Evolutionary conservation across 2,888 invertebrate genomes (phyloP), one percentile per base, ranked within the genome.

Genomic region (Drepanosiphum platanoidis): DNA sequence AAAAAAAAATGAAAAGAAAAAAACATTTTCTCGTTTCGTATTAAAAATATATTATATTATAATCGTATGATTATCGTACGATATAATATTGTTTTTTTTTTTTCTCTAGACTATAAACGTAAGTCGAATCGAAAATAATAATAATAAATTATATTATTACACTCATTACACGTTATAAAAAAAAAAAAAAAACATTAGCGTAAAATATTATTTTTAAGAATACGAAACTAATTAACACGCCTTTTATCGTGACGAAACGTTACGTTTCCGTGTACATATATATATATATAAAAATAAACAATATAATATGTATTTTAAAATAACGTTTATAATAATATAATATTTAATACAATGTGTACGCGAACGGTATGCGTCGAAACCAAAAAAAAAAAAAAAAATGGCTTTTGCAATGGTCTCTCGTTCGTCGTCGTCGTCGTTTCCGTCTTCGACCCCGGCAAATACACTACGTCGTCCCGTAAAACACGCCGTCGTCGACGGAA

Each of bases 21-120:
- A 64, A 75, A 58, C 34, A 34, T 58, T 75, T 36, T 75, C 75
- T 75, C 36, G 34, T 75, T 75, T 52, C 74, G 34, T 75, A 58
- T 15, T 61, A 39, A 7, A 39, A 39, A 39, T 39, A 39, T 39
- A 39, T 39, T n/a, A n/a, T n/a, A n/a, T n/a, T 18, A 52, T 52
- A 52, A 52, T n/a, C n/a, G n/a, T n/a, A n/a, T n/a, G n/a, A n/a
- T n/a, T n/a, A n/a, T n/a, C n/a, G n/a, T n/a, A n/a, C n/a, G n/a
- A n/a, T n/a, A n/a, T n/a, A n/a, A n/a, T n/a, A n/a, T 52, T 52
- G 52, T 34, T 34, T 75, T 52, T 74, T 75, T 75, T 58, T 75
- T 74, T 75, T 75, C 75, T 75, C 58, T 75, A 75, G 75, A 75
- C 34, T 75, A 75, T 34, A 36, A 27, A 64, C 64, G 11, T 64